Base-by-base conservation (phyloP, 2,113 vertebrate species). In the Pagrus major region DNA sequence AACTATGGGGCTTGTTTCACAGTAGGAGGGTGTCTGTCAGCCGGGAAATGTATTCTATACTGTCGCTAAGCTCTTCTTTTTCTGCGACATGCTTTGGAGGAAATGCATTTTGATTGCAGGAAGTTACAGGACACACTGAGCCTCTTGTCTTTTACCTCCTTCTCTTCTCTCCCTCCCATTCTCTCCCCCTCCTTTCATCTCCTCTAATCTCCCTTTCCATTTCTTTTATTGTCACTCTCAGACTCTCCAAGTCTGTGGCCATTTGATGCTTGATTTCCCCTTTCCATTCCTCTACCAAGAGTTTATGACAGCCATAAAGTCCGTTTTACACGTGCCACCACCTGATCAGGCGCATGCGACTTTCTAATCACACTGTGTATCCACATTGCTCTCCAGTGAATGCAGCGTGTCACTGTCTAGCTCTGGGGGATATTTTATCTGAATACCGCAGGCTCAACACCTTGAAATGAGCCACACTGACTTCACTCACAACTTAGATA, bases 271-370 rank as follows among this genome's bases (percentile, higher is more conserved):
- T 67, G 72, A 85, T 60, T 86, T 51, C 78, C 59, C 65, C 25
- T 61, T 60, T 76, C 61, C 61, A 71, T 85, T 65, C 58, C 33
- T 85, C 76, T 61, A 52, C 72, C 67, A 37, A 74, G 68, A 76
- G 42, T 91, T 93, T 91, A 89, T 83, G 81, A 80, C 59, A 64
- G 76, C 76, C 56, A 84, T 90, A 91, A 91, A 92, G 84, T 78
- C 60, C 20, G 44, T 85, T 81, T 86, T 69, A 89, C 67, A 52
- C 15, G 9, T 76, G 66, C 10, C 20, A 49, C 60, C 72, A 80
- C 77, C 88, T 79, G 78, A 86, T 83, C 76, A 52, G n/a, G 51
- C 54, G 70, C 78, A 83, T 56, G 37, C 51, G 55, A 11, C 76
- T 88, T 81, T 78, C 69, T 52, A 89, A 86, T 82, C 72, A 59